phyloP scores from a whole-genome alignment of 2,888 invertebrate genomes.

The Globia sparganii region DNA sequence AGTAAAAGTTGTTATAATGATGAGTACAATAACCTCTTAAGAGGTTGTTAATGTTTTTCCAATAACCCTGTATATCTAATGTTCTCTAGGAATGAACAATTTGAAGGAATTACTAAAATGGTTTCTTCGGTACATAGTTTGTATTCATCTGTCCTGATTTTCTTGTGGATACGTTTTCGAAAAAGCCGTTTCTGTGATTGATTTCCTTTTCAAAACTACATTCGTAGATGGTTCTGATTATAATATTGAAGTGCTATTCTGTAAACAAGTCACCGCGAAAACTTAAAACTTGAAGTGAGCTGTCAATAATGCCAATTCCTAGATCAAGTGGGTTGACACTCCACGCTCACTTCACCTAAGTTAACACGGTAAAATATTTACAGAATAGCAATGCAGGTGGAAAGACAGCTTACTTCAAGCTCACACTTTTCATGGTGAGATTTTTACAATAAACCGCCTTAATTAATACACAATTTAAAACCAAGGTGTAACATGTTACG shows the following conservation, averaged over 20 bases:
- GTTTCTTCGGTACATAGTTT: neutral
- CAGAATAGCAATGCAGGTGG: too few species aligned
- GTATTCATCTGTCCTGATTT: neutral
- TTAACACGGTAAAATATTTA: too few species aligned
- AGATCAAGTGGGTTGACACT: neutral
- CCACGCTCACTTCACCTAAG: too few species aligned
- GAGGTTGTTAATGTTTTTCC: too few species aligned
- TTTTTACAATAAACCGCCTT: neutral
- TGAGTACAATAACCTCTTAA: too few species aligned
- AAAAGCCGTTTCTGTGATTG: neutral
- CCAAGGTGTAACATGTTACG: slow-evolving; percentile 5
- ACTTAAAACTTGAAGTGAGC: too few species aligned
- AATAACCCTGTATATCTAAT: neutral
- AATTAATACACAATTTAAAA: neutral
- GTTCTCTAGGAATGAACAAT: neutral
- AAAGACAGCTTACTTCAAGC: neutral
- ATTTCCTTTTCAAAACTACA: neutral
- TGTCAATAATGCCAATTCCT: neutral
- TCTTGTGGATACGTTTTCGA: neutral
- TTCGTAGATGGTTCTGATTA: neutral
- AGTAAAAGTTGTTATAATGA: too few species aligned
- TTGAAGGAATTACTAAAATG: neutral
- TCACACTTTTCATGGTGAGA: neutral
- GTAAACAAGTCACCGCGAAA: neutral
- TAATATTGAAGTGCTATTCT: neutral